Base-by-base conservation (phyloP, 2,797 vertebrate species). In the Pagetopsis macropterus region DNA sequence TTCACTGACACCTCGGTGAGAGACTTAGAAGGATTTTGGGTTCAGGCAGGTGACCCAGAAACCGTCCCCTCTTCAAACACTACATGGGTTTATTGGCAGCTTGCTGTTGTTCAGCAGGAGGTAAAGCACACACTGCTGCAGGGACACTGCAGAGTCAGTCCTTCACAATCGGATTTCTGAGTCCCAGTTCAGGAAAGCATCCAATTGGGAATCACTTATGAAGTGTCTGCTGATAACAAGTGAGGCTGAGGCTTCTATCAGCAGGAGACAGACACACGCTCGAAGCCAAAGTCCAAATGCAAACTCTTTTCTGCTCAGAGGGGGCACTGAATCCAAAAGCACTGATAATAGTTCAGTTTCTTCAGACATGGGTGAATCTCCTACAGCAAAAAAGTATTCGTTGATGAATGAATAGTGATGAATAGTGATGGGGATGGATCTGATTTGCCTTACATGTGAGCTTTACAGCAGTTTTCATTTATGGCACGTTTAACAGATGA, bases 161-260 rank as follows among this genome's bases (percentile, higher is more conserved):
- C 55, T 43, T 82, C 77, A 78, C 70, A 57, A 81, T 88, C 83
- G 83, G 80, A 86, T 91, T 87, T 78, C 75, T 74, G 73, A 76
- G 78, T 77, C 74, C 71, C 12, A 13, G 67, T 85, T 87, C 79
- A 83, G 84, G 76, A 85, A 82, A 82, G 75, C 54, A 5, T 89
- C 87, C 88, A 84, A 87, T 75, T 87, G 91, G 86, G 88, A 90
- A 84, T 88, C 88, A 84, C 83, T 92, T 89, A 84, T 86, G 79
- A 88, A 85, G 83, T 89, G 89, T 81, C 85, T 83, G 55, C 69
- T 75, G 87, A 88, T 89, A 90, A 90, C 81, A 74, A 88, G 86
- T 41, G 48, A 70, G 63, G 66, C 73, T 67, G 83, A 85, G 60
- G 75, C 79, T 85, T 87, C 87, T 82, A 87, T 92, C 88, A 78